Conservation (phyloP, 2,113 vertebrate genomes). For the Xiphophorus maculatus region DNA sequence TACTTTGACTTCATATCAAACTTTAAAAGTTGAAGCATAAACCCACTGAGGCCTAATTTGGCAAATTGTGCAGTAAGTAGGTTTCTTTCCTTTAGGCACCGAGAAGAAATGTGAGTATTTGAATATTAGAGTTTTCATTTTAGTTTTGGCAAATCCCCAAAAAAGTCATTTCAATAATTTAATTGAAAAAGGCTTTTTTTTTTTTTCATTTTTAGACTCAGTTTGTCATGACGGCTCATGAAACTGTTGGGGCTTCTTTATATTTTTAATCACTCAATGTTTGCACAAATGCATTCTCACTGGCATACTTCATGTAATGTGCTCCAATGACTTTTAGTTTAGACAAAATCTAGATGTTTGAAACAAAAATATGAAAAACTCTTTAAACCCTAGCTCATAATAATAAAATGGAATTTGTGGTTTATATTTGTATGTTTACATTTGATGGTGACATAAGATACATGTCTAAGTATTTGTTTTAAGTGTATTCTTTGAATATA, state of each 20-base stretch:
- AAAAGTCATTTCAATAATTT: constrained; percentile 35
- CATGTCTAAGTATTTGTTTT: not conserved
- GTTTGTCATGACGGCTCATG: not conserved
- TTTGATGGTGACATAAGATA: not conserved
- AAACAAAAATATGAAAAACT: not conserved
- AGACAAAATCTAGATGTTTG: not conserved
- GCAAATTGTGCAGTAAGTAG: constrained; percentile 6
- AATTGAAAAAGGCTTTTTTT: constrained; percentile 4
- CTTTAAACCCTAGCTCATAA: not conserved
- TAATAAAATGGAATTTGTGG: not conserved
- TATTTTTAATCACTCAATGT: not conserved
- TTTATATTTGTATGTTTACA: not conserved
- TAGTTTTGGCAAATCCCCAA: constrained; percentile 12
- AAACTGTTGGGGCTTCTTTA: not conserved
- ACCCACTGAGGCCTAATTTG: constrained; percentile 25
- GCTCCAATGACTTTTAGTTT: no score
- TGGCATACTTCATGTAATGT: no score
- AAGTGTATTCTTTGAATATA: not conserved
- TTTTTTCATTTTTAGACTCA: not conserved
- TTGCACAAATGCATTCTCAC: not conserved
- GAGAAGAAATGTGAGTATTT: constrained; percentile 18
- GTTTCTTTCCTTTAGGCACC: not conserved
- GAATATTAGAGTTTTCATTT: constrained; percentile 2
- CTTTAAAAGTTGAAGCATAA: not conserved
- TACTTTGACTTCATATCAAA: constrained; percentile 26